A percentile compares a stretch with the other conserved stretches of the same genome.
Evolutionary conservation across 2,797 vertebrate species (phyloP).

Genomic region (Acestrorhynchus altus): DNA sequence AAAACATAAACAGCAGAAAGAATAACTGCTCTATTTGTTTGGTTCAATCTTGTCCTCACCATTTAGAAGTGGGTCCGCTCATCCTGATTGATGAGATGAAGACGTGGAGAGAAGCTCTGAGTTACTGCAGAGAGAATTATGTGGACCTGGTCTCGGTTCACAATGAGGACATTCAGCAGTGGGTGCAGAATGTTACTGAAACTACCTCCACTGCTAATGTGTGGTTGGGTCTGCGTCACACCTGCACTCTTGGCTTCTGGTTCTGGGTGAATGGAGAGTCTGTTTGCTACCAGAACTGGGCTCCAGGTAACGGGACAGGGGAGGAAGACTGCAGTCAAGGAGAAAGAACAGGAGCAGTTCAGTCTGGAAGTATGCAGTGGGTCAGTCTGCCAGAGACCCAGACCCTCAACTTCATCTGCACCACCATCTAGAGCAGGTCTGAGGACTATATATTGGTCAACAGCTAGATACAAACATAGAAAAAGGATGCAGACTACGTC

Average conservation of each 20-base stretch:
- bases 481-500: no score
- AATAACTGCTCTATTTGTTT: no score
- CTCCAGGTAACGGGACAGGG: not conserved
- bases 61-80: not conserved
- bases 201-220: not conserved
- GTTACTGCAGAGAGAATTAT: not conserved
- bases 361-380: constrained; percentile 2
- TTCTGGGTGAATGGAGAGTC: not conserved
- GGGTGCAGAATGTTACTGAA: not conserved
- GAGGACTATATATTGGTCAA: no score
- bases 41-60: no score
- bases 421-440: no score
- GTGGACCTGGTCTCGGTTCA: not conserved
- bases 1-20: no score
- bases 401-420: not conserved
- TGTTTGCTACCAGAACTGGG: not conserved
- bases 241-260: not conserved
- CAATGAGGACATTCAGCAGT: not conserved
- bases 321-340: not conserved
- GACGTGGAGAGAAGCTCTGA: not conserved
- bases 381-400: not conserved
- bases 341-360: not conserved
- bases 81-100: not conserved
- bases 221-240: not conserved
- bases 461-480: no score